Percentiles rank a stretch among this genome's conserved stretches.
Evolutionary conservation across 2,888 invertebrate species (phyloP).

Genomic region (Stomorhina lunata): DNA sequence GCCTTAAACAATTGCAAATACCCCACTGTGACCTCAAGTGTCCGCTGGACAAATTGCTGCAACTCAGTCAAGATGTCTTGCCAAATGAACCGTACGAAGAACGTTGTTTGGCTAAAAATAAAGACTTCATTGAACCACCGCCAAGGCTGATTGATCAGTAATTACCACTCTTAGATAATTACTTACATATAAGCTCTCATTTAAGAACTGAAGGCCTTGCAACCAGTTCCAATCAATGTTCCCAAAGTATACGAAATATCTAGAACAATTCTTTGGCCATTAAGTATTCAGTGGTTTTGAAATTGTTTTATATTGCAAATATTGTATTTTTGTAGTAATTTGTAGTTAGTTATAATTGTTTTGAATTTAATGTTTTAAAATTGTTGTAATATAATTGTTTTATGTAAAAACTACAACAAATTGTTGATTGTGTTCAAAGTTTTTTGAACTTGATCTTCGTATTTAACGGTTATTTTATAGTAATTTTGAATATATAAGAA

Average conservation of each 20-base stretch:
- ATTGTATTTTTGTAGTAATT: not conserved
- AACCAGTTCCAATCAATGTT: not conserved
- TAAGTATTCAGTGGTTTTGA: not conserved
- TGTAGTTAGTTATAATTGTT: not conserved
- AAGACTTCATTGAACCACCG: constrained; percentile 81
- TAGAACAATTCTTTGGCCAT: constrained; percentile 5
- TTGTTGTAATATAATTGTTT: not conserved
- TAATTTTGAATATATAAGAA: too few relatives aligned
- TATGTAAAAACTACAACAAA: too few relatives aligned
- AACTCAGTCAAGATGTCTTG: constrained; percentile 81
- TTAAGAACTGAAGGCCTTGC: constrained; percentile 35
- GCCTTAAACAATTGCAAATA: constrained; percentile 81
- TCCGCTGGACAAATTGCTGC: constrained; percentile 82
- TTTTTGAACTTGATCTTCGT: too few relatives aligned
- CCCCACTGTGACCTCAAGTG: constrained; percentile 84
- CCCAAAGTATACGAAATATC: not conserved
- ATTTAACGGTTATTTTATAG: too few relatives aligned
- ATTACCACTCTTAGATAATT: not conserved
- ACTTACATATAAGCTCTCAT: not conserved
- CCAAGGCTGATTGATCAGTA: constrained; percentile 76
- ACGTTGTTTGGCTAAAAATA: constrained; percentile 82
- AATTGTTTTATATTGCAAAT: not conserved
- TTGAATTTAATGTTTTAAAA: not conserved
- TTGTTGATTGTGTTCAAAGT: too few relatives aligned
- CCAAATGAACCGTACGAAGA: constrained; percentile 81